phyloP scores from a whole-genome alignment of 2,888 invertebrate genomes.

The Mechanitis messenoides region DNA sequence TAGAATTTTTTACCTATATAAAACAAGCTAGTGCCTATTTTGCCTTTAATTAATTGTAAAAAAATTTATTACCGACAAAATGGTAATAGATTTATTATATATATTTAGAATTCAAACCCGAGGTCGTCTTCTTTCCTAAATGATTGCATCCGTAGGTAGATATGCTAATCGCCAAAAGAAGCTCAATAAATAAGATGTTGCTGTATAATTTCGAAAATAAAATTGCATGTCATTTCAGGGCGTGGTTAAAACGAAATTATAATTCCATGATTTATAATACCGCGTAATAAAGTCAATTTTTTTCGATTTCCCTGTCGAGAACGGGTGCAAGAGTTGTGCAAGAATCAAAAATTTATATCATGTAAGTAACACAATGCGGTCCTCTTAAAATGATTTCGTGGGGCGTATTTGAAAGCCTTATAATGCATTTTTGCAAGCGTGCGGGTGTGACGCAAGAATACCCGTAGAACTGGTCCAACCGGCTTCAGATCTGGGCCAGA shows the following conservation, averaged over 20 bases:
- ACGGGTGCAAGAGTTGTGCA: conserved; percentile 59
- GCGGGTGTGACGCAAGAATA: conserved; percentile 68
- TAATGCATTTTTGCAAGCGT: conserved; percentile 71
- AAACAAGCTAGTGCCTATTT: conserved; percentile 7
- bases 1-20: background rate
- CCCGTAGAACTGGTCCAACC: conserved; percentile 67
- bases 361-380: conserved; percentile 54
- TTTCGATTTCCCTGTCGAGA: conserved; percentile 55
- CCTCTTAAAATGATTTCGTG: conserved; percentile 66
- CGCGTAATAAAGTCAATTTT: conserved; percentile 48
- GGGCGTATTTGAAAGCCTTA: conserved; percentile 61
- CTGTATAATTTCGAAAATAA: conserved; percentile 63
- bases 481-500: conserved; percentile 71
- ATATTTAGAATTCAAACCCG: conserved; percentile 43
- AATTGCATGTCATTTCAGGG: conserved; percentile 66
- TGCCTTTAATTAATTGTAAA: conserved; percentile 1
- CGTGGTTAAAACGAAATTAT: conserved; percentile 62
- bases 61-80: background rate
- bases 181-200: conserved; percentile 63
- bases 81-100: conserved; percentile 1
- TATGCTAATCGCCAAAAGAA: conserved; percentile 57
- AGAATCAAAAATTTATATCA: conserved; percentile 43
- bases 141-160: conserved; percentile 40
- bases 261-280: conserved; percentile 67
- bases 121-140: conserved; percentile 59